Conservation (phyloP, 2,888 invertebrate species). For the Meteorus cinctellus region DNA sequence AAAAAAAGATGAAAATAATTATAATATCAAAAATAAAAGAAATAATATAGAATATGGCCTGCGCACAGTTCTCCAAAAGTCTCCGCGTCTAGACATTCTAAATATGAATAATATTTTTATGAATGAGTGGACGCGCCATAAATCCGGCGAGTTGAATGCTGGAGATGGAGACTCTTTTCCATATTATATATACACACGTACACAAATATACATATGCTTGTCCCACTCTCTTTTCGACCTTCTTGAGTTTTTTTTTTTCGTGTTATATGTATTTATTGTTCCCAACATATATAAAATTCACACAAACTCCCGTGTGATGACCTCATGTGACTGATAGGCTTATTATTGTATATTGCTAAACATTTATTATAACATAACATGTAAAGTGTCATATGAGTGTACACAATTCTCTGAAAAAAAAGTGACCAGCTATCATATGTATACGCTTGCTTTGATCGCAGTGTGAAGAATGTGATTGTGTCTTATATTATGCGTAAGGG, state of each 20-base stretch:
- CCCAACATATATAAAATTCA: slow-evolving; percentile 41
- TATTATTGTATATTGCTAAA: slow-evolving; percentile 70
- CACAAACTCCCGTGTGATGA: slow-evolving; percentile 46
- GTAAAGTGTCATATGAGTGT: neutral
- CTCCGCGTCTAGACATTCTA: slow-evolving; percentile 68
- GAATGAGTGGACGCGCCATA: slow-evolving; percentile 71
- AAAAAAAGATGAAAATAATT: slow-evolving; percentile 27
- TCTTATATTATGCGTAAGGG: slow-evolving; percentile 14
- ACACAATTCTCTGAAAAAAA: neutral
- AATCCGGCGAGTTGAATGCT: slow-evolving; percentile 58
- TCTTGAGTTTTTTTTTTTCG: slow-evolving; percentile 36
- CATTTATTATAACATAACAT: slow-evolving; percentile 63
- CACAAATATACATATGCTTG: slow-evolving; percentile 12
- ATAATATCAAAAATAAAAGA: slow-evolving; percentile 14
- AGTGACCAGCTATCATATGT: neutral
- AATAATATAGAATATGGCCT: slow-evolving; percentile 38
- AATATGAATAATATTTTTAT: slow-evolving; percentile 74
- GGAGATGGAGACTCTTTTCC: slow-evolving; percentile 30
- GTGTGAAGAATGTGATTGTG: slow-evolving; percentile 50
- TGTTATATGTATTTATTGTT: slow-evolving; percentile 35
- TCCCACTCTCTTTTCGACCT: slow-evolving; percentile 40
- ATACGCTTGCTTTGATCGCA: slow-evolving; percentile 42
- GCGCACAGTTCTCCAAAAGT: slow-evolving; percentile 36
- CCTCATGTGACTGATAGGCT: slow-evolving; percentile 69
- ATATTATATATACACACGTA: slow-evolving; percentile 19